phyloP scores from a whole-genome alignment of 1,140 invertebrate genomes.

The Mercenaria mercenaria region DNA sequence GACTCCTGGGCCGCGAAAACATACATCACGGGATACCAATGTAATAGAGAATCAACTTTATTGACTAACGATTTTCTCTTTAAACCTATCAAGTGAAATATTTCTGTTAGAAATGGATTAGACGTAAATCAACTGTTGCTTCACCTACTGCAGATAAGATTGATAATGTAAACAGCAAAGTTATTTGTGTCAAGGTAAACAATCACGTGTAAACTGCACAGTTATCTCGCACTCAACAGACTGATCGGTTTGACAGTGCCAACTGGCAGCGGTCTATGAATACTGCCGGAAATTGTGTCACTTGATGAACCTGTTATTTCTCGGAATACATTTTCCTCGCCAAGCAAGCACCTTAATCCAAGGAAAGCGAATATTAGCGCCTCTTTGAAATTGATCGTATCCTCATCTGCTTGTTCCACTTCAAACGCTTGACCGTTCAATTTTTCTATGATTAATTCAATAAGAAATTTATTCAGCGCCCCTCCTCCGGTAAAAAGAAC shows the following conservation, averaged over 20 bases:
- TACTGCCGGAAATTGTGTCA: slow-evolving; percentile 82
- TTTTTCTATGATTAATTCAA: slow-evolving; percentile 72
- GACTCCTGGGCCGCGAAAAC: too few relatives aligned
- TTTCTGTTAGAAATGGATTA: too few relatives aligned
- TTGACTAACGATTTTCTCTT: too few relatives aligned
- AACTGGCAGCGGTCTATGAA: slow-evolving; percentile 75
- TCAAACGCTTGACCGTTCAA: slow-evolving; percentile 69
- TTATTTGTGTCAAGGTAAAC: background rate
- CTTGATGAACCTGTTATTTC: slow-evolving; percentile 76
- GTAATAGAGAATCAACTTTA: too few relatives aligned
- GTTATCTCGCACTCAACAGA: background rate
- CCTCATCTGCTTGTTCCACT: slow-evolving; percentile 77
- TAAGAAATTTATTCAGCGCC: slow-evolving; percentile 78
- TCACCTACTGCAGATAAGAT: too few relatives aligned
- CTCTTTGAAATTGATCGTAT: slow-evolving; percentile 83
- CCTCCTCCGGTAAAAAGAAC: slow-evolving; percentile 83
- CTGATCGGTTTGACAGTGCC: slow-evolving; percentile 14
- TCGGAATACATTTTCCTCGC: too few relatives aligned
- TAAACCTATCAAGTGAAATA: too few relatives aligned
- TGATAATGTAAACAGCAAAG: too few relatives aligned
- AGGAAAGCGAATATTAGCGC: slow-evolving; percentile 80
- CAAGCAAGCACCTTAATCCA: too few relatives aligned
- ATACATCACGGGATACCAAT: too few relatives aligned
- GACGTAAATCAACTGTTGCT: too few relatives aligned
- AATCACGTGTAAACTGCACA: background rate